phyloP scores from a whole-genome alignment of 2,113 vertebrate genomes.

The Oreocharis arfaki region DNA sequence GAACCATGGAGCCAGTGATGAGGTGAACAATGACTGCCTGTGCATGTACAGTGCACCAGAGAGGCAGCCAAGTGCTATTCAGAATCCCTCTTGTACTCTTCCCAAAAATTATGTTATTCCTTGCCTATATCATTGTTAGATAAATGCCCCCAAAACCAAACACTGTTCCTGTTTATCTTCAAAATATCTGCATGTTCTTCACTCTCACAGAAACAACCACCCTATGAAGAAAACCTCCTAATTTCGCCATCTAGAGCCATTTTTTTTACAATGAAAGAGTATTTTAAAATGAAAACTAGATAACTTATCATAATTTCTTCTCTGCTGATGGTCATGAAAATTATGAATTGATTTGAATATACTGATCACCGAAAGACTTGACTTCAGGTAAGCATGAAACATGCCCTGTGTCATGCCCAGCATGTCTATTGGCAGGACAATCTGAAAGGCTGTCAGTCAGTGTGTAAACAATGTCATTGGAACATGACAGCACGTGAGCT shows the following conservation, averaged over 20 bases:
- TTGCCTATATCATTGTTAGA: not conserved
- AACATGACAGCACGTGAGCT: not conserved
- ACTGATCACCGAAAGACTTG: not conserved
- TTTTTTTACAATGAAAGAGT: not conserved
- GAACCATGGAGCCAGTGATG: not conserved
- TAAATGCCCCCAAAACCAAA: not conserved
- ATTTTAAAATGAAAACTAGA: not conserved
- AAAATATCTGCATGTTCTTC: not conserved
- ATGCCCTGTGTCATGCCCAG: not conserved
- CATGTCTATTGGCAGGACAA: not conserved
- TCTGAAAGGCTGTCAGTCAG: not conserved
- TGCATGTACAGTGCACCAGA: not conserved
- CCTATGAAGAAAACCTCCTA: not conserved
- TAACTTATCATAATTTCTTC: not conserved
- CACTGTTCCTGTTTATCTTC: not conserved
- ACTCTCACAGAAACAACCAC: not conserved
- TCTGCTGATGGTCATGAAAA: not conserved
- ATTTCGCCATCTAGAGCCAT: not conserved
- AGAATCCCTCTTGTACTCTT: not conserved
- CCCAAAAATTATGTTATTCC: not conserved
- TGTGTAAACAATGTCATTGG: not conserved
- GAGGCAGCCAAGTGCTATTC: not conserved
- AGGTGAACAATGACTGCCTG: not conserved
- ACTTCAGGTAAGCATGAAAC: not conserved
- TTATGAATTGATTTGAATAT: not conserved